A percentile compares a stretch with the other conserved stretches of the same genome.
phyloP scores from a whole-genome alignment of 92 coral and sea anemone genomes.

The Siderastrea siderea region DNA sequence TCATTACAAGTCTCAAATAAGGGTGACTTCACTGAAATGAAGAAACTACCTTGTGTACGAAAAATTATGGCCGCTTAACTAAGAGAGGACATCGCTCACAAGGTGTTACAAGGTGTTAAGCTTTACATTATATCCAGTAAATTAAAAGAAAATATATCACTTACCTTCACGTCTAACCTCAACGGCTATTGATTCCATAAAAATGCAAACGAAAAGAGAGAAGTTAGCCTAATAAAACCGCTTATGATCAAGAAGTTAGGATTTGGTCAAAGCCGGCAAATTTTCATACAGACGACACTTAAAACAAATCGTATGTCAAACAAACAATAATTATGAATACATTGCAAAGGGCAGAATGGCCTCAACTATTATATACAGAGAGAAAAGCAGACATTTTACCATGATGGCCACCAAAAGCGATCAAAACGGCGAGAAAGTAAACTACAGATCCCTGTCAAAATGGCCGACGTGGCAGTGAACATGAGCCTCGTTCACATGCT shows the following conservation, averaged over 20 bases:
- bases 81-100: no score
- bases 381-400: slow-evolving; percentile 49
- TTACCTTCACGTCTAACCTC: slow-evolving; percentile 90
- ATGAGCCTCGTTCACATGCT: slow-evolving; percentile 26
- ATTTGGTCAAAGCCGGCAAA: background rate
- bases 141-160: background rate
- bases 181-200: slow-evolving; percentile 73
- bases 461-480: slow-evolving; percentile 96
- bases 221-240: background rate
- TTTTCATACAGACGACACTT: background rate
- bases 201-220: slow-evolving; percentile 17
- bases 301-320: background rate
- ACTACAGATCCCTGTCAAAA: slow-evolving; percentile 59
- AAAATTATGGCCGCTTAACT: no score
- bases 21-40: no score
- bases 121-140: background rate
- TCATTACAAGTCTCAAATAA: no score
- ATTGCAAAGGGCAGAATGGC: background rate
- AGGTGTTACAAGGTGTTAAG: no score
- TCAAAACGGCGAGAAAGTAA: slow-evolving; percentile 12
- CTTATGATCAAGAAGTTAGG: background rate
- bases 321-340: background rate
- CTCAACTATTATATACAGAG: background rate
- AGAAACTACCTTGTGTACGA: no score
- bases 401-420: slow-evolving; percentile 55